Evolutionary conservation across 2,888 invertebrate species (phyloP).

Genomic region (Sussaba pulchella): DNA sequence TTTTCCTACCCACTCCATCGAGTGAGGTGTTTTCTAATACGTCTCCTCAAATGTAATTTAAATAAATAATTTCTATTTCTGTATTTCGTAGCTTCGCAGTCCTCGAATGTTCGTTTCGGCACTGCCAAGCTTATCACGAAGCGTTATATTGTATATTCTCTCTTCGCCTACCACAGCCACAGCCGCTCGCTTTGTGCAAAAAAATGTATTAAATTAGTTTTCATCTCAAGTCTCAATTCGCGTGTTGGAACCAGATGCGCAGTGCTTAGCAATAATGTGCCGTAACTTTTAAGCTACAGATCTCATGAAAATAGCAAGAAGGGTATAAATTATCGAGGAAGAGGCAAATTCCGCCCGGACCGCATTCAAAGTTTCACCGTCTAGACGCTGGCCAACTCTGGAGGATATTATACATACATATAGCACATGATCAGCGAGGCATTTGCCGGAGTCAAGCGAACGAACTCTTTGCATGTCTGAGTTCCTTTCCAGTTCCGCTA

Average conservation of each 20-base stretch:
- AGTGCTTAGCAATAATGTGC: background rate
- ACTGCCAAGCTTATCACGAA: background rate
- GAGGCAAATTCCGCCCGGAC: conserved; percentile 7
- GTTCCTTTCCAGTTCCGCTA: conserved; percentile 44
- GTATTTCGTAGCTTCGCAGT: too few relatives aligned
- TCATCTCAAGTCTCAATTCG: background rate
- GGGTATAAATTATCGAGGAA: background rate
- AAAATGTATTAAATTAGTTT: background rate
- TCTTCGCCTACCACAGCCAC: background rate
- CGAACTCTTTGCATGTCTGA: conserved; percentile 65
- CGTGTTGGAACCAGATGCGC: too few relatives aligned
- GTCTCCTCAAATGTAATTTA: too few relatives aligned
- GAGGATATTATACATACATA: too few relatives aligned
- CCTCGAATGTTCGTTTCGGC: too few relatives aligned
- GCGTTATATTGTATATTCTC: background rate
- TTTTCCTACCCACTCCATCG: too few relatives aligned
- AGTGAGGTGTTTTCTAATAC: too few relatives aligned
- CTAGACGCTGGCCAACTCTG: too few relatives aligned
- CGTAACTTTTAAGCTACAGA: background rate
- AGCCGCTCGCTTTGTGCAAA: background rate
- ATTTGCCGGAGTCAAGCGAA: background rate
- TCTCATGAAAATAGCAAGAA: background rate
- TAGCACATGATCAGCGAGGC: conserved; percentile 22
- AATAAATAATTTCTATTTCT: too few relatives aligned
- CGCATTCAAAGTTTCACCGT: background rate